phyloP scores from a whole-genome alignment of 2,797 vertebrate species.

The Lepus oiostolus region DNA sequence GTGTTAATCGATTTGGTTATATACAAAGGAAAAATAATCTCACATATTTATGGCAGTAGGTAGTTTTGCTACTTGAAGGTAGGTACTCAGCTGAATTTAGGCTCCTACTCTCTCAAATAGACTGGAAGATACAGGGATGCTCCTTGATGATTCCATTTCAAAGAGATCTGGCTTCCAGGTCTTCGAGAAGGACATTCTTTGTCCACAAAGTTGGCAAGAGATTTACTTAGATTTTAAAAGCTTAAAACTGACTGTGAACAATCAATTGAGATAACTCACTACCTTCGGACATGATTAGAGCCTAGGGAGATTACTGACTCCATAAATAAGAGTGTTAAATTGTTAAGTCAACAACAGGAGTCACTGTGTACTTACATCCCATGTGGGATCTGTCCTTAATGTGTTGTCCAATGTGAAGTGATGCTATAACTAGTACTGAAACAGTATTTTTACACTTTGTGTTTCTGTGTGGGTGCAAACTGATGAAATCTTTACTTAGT shows the following conservation, averaged over 20 bases:
- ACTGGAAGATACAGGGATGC: not conserved
- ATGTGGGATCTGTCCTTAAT: too few relatives aligned
- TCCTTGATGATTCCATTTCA: not conserved
- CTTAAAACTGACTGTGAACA: not conserved
- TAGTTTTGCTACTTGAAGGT: not conserved
- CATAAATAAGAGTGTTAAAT: too few relatives aligned
- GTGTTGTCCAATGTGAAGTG: too few relatives aligned
- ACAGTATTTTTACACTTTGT: too few relatives aligned
- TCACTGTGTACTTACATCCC: too few relatives aligned
- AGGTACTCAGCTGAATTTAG: not conserved
- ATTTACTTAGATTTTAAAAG: not conserved
- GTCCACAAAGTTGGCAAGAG: slow-evolving; percentile 17
- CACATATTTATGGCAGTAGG: not conserved
- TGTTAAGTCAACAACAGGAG: too few relatives aligned
- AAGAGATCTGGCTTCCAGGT: not conserved
- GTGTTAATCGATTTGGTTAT: not conserved
- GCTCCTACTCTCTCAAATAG: not conserved
- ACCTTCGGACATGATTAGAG: too few relatives aligned
- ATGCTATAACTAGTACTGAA: too few relatives aligned
- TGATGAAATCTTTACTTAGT: too few relatives aligned
- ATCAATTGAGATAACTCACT: too few relatives aligned
- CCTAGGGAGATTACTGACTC: too few relatives aligned
- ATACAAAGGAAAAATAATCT: not conserved
- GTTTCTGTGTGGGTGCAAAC: too few relatives aligned
- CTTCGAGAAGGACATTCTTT: not conserved